These are phyloP conservation scores for Misgurnus anguillicaudatus DNA, from an alignment of 2,113 vertebrate genomes.

Conservation along the genomic window DNA sequence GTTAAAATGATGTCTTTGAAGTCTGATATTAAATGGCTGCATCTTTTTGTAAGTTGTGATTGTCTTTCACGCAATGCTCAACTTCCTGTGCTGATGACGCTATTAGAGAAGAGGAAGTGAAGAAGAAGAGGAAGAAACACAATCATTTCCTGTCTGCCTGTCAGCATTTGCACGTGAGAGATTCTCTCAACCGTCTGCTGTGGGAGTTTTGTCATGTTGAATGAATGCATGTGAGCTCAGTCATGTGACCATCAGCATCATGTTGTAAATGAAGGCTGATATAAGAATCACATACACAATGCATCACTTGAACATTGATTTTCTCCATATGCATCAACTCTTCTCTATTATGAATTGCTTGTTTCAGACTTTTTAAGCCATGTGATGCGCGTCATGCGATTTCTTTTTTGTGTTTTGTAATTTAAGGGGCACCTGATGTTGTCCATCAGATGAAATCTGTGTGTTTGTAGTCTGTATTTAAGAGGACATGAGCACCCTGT, in stretches of 20 bases:
- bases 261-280: background rate
- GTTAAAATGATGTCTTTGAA: background rate
- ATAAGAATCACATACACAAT: too few species aligned
- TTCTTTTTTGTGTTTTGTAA: too few species aligned
- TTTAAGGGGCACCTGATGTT: too few species aligned
- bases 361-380: too few species aligned
- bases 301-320: too few species aligned
- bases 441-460: background rate
- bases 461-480: background rate
- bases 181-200: background rate
- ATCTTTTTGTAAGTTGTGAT: background rate
- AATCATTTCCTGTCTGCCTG: conserved; percentile 36
- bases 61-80: conserved; percentile 35
- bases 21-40: background rate
- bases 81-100: conserved; percentile 41
- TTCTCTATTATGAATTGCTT: too few species aligned
- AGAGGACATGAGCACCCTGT: background rate
- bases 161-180: conserved; percentile 2
- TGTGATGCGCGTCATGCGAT: too few species aligned
- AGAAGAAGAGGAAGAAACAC: conserved; percentile 20
- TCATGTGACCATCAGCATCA: too few species aligned
- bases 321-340: too few species aligned
- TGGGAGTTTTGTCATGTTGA: too few species aligned
- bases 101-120: conserved; percentile 32
- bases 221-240: too few species aligned